These are phyloP conservation scores for Gisinianus flammeolus DNA, from an alignment of 2,888 invertebrate species.

Conservation along the genomic window DNA sequence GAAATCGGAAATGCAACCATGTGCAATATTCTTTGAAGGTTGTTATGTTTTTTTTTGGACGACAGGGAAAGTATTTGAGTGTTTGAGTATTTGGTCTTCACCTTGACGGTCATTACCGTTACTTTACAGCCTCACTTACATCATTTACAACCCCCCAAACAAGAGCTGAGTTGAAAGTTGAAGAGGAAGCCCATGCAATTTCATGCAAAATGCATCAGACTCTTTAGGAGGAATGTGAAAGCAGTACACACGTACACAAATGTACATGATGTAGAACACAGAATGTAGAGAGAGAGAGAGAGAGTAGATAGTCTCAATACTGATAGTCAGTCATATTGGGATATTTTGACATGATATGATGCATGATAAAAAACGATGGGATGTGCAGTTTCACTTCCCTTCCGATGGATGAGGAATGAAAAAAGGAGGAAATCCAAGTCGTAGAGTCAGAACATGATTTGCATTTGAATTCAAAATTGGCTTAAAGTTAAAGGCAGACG, in stretches of 20 bases:
- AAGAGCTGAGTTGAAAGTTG: not conserved
- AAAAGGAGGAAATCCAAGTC: constrained; percentile 11
- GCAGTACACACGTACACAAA: not conserved
- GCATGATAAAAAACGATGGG: not conserved
- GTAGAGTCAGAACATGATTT: constrained; percentile 10
- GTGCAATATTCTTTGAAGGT: too few species aligned
- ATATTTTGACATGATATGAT: too few species aligned
- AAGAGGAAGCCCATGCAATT: not conserved
- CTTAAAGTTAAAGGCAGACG: not conserved
- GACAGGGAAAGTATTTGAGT: too few species aligned
- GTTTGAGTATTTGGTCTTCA: too few species aligned
- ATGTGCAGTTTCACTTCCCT: not conserved
- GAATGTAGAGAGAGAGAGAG: not conserved
- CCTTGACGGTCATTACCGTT: too few species aligned
- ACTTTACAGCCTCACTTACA: too few species aligned
- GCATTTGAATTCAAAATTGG: constrained; percentile 16
- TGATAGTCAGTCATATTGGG: not conserved
- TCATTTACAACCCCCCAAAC: too few species aligned
- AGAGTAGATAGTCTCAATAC: not conserved
- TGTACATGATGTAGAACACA: not conserved
- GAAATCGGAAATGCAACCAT: too few species aligned
- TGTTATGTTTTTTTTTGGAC: too few species aligned
- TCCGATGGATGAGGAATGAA: not conserved
- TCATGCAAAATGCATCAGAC: not conserved
- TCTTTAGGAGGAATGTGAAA: not conserved